Evolutionary conservation across 2,797 vertebrate genomes (phyloP).

Genomic region (Coreius guichenoti): DNA sequence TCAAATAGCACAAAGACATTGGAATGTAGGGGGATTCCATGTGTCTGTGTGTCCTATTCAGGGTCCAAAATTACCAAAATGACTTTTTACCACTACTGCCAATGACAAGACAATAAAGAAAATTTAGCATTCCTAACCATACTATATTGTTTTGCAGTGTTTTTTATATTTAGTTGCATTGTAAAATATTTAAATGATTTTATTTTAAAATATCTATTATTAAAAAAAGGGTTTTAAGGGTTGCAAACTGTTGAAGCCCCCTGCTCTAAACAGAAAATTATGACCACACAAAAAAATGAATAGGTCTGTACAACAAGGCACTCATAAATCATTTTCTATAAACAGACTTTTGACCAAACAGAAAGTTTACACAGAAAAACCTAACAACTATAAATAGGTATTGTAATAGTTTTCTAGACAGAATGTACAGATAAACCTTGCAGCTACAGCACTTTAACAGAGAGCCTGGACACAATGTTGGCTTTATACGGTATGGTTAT

Average conservation of each 20-base stretch:
- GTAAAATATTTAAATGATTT: not conserved
- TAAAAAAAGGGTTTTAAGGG: not conserved
- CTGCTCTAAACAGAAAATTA: not conserved
- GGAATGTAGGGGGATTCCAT: conserved; percentile 75
- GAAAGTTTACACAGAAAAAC: not conserved
- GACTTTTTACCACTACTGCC: not conserved
- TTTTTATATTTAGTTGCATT: not conserved
- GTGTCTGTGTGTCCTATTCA: not conserved
- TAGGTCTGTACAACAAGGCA: too few species aligned
- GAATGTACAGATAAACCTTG: not conserved
- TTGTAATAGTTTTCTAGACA: not conserved
- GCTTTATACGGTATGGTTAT: not conserved
- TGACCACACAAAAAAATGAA: not conserved
- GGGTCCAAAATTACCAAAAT: not conserved
- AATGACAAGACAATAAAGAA: not conserved
- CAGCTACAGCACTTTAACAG: not conserved
- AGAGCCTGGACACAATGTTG: not conserved
- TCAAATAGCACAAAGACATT: conserved; percentile 66
- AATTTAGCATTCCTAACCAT: not conserved
- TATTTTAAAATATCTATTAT: not conserved
- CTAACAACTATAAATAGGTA: not conserved
- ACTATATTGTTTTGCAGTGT: not conserved
- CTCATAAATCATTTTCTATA: not conserved
- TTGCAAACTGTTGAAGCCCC: not conserved
- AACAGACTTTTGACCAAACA: not conserved